Evolutionary conservation across 2,113 vertebrate genomes (phyloP).

Genomic region (Hepsetus odoe): DNA sequence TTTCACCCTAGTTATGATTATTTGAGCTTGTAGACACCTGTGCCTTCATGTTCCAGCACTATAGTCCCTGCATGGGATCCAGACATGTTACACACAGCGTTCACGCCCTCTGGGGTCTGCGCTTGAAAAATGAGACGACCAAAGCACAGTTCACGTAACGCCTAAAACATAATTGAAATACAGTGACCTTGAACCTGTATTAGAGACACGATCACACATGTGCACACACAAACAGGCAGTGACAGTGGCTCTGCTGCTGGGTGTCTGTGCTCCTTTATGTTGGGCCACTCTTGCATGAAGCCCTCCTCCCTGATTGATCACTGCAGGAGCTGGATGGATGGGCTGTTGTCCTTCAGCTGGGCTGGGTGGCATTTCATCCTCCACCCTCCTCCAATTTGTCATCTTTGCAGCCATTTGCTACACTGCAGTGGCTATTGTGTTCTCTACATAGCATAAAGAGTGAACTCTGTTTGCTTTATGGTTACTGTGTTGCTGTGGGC

Average conservation of each 20-base stretch:
- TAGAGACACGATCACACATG: constrained; percentile 23
- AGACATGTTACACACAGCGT: background rate
- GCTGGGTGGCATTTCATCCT: constrained; percentile 59
- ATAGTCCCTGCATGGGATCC: background rate
- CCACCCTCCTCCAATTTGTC: constrained; percentile 61
- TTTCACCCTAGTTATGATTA: too few species aligned
- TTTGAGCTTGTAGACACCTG: background rate
- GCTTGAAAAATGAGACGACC: constrained; percentile 37
- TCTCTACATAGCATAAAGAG: background rate
- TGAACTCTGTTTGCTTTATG: background rate
- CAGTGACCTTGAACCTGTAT: constrained; percentile 55
- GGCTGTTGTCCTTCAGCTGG: constrained; percentile 36
- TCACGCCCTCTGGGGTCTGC: constrained; percentile 14
- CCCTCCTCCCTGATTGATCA: constrained; percentile 65
- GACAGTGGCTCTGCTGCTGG: constrained; percentile 34
- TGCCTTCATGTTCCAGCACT: background rate
- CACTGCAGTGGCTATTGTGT: background rate
- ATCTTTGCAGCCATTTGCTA: constrained; percentile 61
- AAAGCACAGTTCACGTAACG: constrained; percentile 8
- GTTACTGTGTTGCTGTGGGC: background rate
- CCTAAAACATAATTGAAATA: constrained; percentile 13
- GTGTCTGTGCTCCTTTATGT: constrained; percentile 58
- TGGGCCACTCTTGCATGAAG: constrained; percentile 63
- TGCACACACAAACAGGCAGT: constrained; percentile 33
- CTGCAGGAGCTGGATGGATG: constrained; percentile 64